Percentiles rank a stretch among this genome's conserved stretches.
Conservation (phyloP, 2,113 vertebrate genomes). For the Forbesichthys papilliferus region DNA sequence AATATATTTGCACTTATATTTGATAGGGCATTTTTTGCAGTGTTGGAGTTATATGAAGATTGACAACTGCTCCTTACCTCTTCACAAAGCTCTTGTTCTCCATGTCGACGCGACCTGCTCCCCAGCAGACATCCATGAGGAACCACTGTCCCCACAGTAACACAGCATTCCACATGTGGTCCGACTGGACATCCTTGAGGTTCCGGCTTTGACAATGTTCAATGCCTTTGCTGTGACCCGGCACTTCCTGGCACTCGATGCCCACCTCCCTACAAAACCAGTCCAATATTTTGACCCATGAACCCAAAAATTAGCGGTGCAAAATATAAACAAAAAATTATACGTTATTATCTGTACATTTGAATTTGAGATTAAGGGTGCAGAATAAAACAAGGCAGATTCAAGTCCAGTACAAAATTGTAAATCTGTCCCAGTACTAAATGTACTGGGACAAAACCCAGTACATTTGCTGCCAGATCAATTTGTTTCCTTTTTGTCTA, state of each 20-base stretch:
- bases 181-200: constrained; percentile 75
- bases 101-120: constrained; percentile 77
- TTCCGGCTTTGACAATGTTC: constrained; percentile 63
- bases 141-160: constrained; percentile 76
- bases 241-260: constrained; percentile 72
- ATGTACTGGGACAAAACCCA: no score
- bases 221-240: constrained; percentile 75
- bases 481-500: no score
- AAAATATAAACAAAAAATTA: no score
- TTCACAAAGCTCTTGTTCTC: constrained; percentile 74
- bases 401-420: no score
- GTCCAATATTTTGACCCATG: constrained; percentile 6
- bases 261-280: constrained; percentile 63
- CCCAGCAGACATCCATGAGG: constrained; percentile 83
- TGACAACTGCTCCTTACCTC: constrained; percentile 65
- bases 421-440: no score
- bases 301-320: no score
- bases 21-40: no score
- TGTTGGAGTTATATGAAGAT: neutral
- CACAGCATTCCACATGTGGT: constrained; percentile 81
- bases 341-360: neutral
- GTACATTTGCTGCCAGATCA: no score
- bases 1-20: no score
- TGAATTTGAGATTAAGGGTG: constrained; percentile 9
- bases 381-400: neutral